Conservation (phyloP, 2,113 vertebrate species). For the Perca fluviatilis region DNA sequence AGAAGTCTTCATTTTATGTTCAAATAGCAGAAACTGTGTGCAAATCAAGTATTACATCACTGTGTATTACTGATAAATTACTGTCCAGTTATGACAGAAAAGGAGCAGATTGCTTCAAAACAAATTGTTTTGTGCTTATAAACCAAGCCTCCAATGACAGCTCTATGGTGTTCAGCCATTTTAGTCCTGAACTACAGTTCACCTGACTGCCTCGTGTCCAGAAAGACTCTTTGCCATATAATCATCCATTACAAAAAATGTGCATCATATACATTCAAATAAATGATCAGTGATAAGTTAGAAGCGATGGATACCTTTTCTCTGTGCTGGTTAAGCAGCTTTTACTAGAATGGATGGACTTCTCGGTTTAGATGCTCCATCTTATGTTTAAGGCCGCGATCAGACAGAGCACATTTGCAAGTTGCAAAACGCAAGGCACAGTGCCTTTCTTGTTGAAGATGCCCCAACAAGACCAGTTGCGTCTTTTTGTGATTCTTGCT, state of each 20-base stretch:
- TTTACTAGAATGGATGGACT: conserved; percentile 20
- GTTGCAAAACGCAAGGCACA: too few species aligned
- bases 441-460: too few species aligned
- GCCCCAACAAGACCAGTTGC: too few species aligned
- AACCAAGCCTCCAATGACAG: not conserved
- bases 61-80: not conserved
- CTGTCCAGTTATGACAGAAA: conserved; percentile 1
- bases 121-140: conserved; percentile 4
- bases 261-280: not conserved
- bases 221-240: not conserved
- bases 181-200: not conserved
- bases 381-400: conserved; percentile 6
- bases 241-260: not conserved
- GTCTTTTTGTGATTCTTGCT: too few species aligned
- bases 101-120: conserved; percentile 1
- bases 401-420: too few species aligned
- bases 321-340: conserved; percentile 28
- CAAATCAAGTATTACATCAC: not conserved
- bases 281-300: not conserved
- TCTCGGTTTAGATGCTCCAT: not conserved
- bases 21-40: not conserved
- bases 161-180: not conserved
- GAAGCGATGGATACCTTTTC: conserved; percentile 10
- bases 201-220: not conserved
- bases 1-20: not conserved